Evolutionary conservation across 2,888 invertebrate species (phyloP), one percentile per base, ranked within the genome.

Genomic region (Mimas tiliae): DNA sequence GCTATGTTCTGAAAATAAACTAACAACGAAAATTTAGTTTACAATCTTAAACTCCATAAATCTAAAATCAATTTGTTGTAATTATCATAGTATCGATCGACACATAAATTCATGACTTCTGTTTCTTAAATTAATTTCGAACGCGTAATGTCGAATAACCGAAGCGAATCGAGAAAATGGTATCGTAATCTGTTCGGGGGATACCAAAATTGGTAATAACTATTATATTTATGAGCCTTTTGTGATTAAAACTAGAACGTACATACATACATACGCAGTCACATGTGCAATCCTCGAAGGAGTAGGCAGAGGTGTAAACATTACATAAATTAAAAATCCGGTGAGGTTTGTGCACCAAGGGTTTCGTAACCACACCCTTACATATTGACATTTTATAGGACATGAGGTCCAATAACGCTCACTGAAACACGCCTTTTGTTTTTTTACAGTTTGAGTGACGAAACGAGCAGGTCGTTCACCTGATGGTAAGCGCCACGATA

Each of bases 91-190:
- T 14, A n/a, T n/a, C 58, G 27, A 63, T 52, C 63, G 21, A 42
- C 16, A 33, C 62, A 55, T 65, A 52, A 21, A 66, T 66, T 51
- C 62, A 62, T 67, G 69, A 71, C 70, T 71, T 67, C 73, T 67
- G 70, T 69, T 71, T 66, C 67, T 70, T 70, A 69, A 71, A 65
- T 68, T 71, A 73, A 74, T 70, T 67, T 62, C 69, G 68, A 65
- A 68, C 52, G 63, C 67, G 67, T 55, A 63, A 70, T 64, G 71
- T 70, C 68, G 67, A 50, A 67, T 70, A 63, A 58, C 66, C 68
- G 70, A 63, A 71, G 66, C 72, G 69, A 73, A 72, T 73, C 65
- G 68, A 58, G 68, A n/a, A 63, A 70, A 72, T 69, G 68, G 68
- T 65, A 68, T 65, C 55, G 65, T 67, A 68, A 67, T 65, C 55